These are phyloP conservation scores for Heterohyrax brucei DNA, from an alignment of 2,797 vertebrate genomes.

Conservation along the genomic window DNA sequence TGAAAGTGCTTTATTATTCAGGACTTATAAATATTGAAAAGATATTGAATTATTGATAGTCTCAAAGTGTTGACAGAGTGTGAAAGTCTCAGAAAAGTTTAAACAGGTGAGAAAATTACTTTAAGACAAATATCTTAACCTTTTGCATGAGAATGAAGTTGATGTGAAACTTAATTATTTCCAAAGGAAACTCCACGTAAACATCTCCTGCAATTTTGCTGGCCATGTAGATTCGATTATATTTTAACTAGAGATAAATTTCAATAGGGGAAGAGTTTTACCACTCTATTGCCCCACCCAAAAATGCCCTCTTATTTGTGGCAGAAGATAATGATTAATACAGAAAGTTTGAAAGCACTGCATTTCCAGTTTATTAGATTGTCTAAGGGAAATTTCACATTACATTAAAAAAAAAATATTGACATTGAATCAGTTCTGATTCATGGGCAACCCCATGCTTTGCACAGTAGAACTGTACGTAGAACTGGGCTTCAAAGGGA, in stretches of 20 bases:
- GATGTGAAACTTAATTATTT: not conserved
- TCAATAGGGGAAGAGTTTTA: not conserved
- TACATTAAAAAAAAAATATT: not conserved
- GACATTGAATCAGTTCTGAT: not conserved
- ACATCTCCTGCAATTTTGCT: not conserved
- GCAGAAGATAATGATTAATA: not conserved
- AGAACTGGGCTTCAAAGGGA: not conserved
- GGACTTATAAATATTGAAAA: not conserved
- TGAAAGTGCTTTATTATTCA: not conserved
- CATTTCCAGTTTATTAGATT: not conserved
- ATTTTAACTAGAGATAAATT: not conserved
- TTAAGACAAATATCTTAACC: not conserved
- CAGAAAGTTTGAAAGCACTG: not conserved
- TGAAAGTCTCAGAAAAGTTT: not conserved
- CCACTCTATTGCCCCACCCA: not conserved
- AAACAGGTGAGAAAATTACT: not conserved
- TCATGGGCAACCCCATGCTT: not conserved
- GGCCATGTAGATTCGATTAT: not conserved
- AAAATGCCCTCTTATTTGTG: not conserved
- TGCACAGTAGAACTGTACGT: not conserved
- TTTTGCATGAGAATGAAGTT: not conserved
- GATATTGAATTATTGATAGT: not conserved
- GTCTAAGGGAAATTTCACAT: not conserved
- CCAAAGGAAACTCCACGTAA: not conserved
- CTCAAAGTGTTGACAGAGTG: not conserved